Percentiles rank a stretch among this genome's conserved stretches.
phyloP scores from a whole-genome alignment of 2,113 vertebrate species.

The Charina bottae region DNA sequence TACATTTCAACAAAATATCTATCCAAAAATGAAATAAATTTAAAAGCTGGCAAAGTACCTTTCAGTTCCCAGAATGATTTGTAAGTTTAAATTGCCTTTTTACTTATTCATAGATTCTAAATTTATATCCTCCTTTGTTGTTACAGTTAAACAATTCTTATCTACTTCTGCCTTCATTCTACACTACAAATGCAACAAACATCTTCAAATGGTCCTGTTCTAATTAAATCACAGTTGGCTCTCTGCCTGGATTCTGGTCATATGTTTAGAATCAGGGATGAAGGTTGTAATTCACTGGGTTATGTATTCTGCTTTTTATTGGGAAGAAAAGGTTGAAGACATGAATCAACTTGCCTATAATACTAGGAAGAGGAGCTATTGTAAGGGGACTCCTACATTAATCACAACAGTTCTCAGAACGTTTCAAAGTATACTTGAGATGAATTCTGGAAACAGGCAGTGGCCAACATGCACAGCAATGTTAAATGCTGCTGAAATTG shows the following conservation, averaged over 20 bases:
- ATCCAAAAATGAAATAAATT: background rate
- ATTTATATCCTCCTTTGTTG: background rate
- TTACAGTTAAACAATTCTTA: background rate
- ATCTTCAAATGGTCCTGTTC: background rate
- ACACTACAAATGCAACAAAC: background rate
- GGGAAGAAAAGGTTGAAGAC: background rate
- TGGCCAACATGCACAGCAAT: background rate
- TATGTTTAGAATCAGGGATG: background rate
- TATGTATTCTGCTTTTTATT: background rate
- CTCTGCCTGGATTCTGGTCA: background rate
- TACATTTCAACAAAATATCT: background rate
- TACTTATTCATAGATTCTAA: background rate
- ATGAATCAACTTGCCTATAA: background rate
- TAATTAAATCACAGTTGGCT: background rate
- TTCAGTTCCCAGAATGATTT: background rate
- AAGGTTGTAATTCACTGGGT: background rate
- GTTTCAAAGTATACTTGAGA: background rate
- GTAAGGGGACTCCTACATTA: background rate
- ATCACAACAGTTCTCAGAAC: background rate
- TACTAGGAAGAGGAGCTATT: background rate
- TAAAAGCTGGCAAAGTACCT: background rate
- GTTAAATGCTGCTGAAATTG: background rate
- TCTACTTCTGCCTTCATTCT: background rate
- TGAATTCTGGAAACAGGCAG: background rate
- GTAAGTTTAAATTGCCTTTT: background rate